Conservation (phyloP, 2,888 invertebrate genomes). For the Cantharis rufa region DNA sequence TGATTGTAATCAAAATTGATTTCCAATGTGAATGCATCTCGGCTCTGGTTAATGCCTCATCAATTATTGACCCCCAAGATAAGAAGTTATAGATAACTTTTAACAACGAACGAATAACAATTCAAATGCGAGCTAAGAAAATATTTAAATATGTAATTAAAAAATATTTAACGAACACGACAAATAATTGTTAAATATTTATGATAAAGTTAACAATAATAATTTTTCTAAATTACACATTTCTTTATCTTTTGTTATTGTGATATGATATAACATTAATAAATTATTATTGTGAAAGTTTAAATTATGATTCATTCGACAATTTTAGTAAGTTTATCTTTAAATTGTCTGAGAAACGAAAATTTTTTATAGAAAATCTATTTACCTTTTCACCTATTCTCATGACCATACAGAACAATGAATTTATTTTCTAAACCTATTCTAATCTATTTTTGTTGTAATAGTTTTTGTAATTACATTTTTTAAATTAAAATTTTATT, state of each 20-base stretch:
- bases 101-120: no score
- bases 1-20: no score
- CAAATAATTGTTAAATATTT: neutral
- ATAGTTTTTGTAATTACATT: neutral
- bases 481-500: neutral
- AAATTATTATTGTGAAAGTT: neutral
- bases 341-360: neutral
- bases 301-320: neutral
- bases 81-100: no score
- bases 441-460: neutral
- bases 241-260: neutral
- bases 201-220: neutral
- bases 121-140: neutral
- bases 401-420: neutral
- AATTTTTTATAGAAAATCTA: neutral
- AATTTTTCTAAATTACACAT: neutral
- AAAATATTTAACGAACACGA: neutral
- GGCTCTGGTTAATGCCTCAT: no score
- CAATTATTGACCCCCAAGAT: no score
- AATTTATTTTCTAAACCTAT: neutral
- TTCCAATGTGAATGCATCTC: no score
- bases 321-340: neutral
- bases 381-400: neutral
- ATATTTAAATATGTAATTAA: neutral
- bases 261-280: neutral